These are phyloP conservation scores for Notarius quadriscutis DNA, from an alignment of 2,113 vertebrate genomes.

Conservation along the genomic window DNA sequence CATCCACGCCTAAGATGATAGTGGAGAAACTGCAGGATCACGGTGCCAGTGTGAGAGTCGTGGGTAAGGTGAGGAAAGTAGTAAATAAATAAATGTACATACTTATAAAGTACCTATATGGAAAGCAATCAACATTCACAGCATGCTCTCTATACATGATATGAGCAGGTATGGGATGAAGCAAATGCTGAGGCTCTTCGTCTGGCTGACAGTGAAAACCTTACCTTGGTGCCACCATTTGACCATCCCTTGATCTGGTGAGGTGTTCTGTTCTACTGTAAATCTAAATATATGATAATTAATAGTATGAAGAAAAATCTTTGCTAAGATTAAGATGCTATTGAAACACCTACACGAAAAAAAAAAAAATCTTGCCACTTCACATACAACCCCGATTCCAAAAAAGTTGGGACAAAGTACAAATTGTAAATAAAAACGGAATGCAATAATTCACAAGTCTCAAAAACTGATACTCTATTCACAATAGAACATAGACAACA, in stretches of 20 bases:
- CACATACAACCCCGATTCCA: neutral
- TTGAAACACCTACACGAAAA: neutral
- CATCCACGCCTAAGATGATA: slow-evolving; percentile 67
- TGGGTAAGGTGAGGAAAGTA: slow-evolving; percentile 66
- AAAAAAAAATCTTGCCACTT: neutral
- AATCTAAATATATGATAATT: neutral
- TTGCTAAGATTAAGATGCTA: neutral
- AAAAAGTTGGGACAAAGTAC: too few relatives aligned
- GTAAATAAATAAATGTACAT: too few relatives aligned
- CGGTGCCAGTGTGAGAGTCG: slow-evolving; percentile 68
- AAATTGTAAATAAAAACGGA: too few relatives aligned
- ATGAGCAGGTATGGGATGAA: slow-evolving; percentile 76
- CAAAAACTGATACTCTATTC: too few relatives aligned
- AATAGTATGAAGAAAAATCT: neutral
- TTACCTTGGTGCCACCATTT: slow-evolving; percentile 72
- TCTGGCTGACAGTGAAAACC: slow-evolving; percentile 65
- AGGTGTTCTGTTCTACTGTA: slow-evolving; percentile 6
- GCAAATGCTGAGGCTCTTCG: slow-evolving; percentile 72
- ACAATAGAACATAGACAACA: too few relatives aligned
- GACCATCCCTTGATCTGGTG: slow-evolving; percentile 80
- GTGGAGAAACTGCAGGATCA: slow-evolving; percentile 69
- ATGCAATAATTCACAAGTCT: too few relatives aligned
- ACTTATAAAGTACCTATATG: neutral
- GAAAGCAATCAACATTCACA: too few relatives aligned
- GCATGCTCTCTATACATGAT: neutral